Conservation (phyloP, 2,888 invertebrate species). For the Plebejus anna region DNA sequence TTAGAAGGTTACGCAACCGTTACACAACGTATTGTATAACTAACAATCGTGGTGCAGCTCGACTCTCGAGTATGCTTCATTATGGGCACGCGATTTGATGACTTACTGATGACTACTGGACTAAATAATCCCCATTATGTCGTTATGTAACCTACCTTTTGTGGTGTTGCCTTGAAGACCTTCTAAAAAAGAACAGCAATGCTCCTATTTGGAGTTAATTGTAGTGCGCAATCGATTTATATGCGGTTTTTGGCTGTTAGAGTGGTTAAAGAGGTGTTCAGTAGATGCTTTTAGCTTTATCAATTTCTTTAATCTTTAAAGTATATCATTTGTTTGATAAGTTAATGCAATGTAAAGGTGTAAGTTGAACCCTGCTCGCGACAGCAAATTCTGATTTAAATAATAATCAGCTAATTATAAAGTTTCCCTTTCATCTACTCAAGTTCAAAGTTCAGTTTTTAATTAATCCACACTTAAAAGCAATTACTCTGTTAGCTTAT, state of each 20-base stretch:
- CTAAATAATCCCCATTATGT: conserved; percentile 12
- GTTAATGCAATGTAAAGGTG: background rate
- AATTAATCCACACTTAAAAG: background rate
- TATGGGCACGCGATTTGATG: conserved; percentile 15
- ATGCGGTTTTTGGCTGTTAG: background rate
- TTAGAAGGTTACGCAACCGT: conserved; percentile 13
- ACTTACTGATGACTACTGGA: conserved; percentile 11
- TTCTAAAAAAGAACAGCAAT: background rate
- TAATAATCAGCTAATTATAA: background rate
- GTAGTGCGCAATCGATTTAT: background rate
- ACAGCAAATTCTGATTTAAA: background rate
- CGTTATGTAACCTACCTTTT: background rate
- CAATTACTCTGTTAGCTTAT: background rate
- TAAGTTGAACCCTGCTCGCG: background rate
- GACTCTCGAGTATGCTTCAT: conserved; percentile 10
- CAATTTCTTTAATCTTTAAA: background rate
- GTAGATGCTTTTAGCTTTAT: too few species aligned
- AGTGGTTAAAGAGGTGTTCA: background rate
- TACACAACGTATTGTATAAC: conserved; percentile 10
- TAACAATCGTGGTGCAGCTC: conserved; percentile 10
- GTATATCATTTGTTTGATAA: background rate
- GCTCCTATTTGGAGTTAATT: background rate
- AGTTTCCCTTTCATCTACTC: background rate
- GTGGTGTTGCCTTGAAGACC: background rate
- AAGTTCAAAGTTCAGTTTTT: background rate